Base-by-base conservation (phyloP, 2,888 invertebrate species). In the Ormyrus thymus region DNA sequence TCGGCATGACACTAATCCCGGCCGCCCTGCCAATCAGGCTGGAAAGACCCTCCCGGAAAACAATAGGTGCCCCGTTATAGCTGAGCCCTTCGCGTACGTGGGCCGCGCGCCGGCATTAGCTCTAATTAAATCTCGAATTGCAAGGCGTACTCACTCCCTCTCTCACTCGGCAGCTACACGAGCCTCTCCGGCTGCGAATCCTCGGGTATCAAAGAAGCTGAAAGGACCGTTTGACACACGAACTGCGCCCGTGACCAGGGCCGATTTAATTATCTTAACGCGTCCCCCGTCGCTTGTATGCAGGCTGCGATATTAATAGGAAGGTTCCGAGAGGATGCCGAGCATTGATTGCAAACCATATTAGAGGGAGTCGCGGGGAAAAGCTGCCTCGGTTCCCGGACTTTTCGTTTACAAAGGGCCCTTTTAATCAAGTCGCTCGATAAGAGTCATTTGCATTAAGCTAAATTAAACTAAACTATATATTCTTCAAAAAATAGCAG, bases 111-210 rank as follows among this genome's bases (percentile, higher is more conserved):
- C 72, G 81, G 83, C 81, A 86, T 86, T 83, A 84, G 83, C 83
- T 83, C 84, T 87, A 87, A 87, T 87, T 86, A 86, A 87, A 87
- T 86, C 85, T 87, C 86, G 83, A 85, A 86, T 87, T 87, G 84
- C 78, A 78, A 50, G 29, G 62, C 85, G 80, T 81, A 82, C 82
- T 82, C 79, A n/a, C n/a, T 78, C 79, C 70, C 58, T 65, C 65
- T 15, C 50, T 71, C 61, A 75, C 48, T 66, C 64, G 50, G 29
- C 29, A 29, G 29, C 4, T 5, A 65, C 74, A 71, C 61, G 59
- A 29, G 29, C 29, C 29, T 29, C 29, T 29, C 29, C 29, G 29
- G 29, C 29, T 29, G 29, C 29, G 76, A 70, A 80, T 84, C 82
- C 77, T 86, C 86, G 78, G 83, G 86, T 87, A 85, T 86, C 86